Base-by-base conservation (phyloP, 2,113 vertebrate species). In the Pelecanus crispus region DNA sequence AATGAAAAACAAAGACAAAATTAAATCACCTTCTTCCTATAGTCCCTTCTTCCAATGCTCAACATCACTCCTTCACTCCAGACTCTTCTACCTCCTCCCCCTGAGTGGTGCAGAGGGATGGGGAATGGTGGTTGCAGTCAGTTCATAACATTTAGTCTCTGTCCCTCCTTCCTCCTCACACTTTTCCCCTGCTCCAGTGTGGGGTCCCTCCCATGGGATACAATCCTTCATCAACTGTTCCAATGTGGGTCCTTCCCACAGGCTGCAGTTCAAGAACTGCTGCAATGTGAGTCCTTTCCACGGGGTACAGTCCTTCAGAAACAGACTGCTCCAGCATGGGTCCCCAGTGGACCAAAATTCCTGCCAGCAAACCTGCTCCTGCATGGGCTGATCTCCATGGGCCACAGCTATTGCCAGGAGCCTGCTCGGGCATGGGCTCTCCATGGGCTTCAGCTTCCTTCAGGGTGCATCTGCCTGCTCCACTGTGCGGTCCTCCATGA, bases 401-500 rank as follows among this genome's bases (percentile, higher is more conserved):
- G 17, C 40, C 1, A 1, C 13, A 19, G 4, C 6, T 61, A 40
- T 36, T 36, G 4, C 19, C 28, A 63, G 28, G 13, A 62, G 2
- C 14, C 47, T 62, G 9, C 14, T 62, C 61, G 16, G 17, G 29
- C 1, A 0, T 31, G 7, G 2, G 17, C 7, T 75, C 5, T 58
- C 32, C 17, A 17, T 11, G 22, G 38, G 17, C 20, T 36, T 3
- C n/a, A 72, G 11, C 49, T 68, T 74, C 36, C 38, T 63, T 85
- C 42, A 68, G 24, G 47, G 17, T 1, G 1, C 17, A 63, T 52
- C 24, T 17, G 19, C 56, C 47, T 52, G 44, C 28, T 52, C 52
- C 10, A 20, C 10, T 0, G 0, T 50, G 16, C 22, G 9, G 11
- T 50, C 6, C 10, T 50, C 22, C 42, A 59, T 3, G 8, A 18